phyloP scores from a whole-genome alignment of 2,113 vertebrate genomes.

The Pelecanoides urinatrix region DNA sequence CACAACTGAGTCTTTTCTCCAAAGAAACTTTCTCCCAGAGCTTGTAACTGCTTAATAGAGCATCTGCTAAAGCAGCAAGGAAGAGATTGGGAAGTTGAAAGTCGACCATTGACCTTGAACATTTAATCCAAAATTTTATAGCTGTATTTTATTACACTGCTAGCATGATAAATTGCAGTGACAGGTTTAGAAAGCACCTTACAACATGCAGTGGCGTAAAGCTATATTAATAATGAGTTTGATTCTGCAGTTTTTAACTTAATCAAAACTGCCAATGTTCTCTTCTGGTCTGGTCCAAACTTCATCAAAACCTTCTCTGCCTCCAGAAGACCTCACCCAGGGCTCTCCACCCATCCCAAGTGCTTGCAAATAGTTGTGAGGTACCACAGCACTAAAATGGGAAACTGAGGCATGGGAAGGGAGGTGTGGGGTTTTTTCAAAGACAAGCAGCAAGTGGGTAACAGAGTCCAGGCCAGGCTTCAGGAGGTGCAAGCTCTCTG shows the following conservation, averaged over 20 bases:
- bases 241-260: constrained; percentile 57
- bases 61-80: constrained; percentile 33
- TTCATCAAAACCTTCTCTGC: not conserved
- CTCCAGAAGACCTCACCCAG: not conserved
- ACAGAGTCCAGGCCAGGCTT: not conserved
- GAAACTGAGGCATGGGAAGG: not conserved
- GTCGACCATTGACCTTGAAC: constrained; percentile 63
- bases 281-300: not conserved
- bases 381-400: not conserved
- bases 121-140: constrained; percentile 67
- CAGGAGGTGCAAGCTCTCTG: not conserved
- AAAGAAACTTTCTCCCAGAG: not conserved
- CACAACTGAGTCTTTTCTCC: not conserved
- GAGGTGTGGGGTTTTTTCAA: not conserved
- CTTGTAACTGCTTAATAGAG: constrained; percentile 19
- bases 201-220: constrained; percentile 28
- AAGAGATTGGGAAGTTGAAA: constrained; percentile 38
- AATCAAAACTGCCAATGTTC: constrained; percentile 16
- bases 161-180: constrained; percentile 60
- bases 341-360: not conserved
- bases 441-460: not conserved
- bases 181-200: constrained; percentile 65
- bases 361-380: not conserved
- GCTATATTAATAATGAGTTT: constrained; percentile 56
- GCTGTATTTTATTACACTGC: constrained; percentile 58